Percentiles rank a stretch among this genome's conserved stretches.
phyloP scores from a whole-genome alignment of 2,888 invertebrate species.

The Spilosoma lubricipeda region DNA sequence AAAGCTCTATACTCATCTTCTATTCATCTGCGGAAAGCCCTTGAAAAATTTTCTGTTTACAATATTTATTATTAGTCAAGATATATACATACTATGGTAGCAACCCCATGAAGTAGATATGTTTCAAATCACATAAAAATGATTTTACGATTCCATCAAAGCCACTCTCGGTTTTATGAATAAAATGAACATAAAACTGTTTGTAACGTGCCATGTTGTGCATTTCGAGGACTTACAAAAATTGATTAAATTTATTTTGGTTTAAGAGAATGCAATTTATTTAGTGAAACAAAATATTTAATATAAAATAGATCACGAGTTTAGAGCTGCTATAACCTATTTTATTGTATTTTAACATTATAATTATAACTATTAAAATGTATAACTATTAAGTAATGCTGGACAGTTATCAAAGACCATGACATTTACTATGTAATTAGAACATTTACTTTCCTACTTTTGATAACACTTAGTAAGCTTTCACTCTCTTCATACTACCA shows the following conservation, averaged over 20 bases:
- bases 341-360: no score
- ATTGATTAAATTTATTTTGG: slow-evolving; percentile 16
- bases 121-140: slow-evolving; percentile 78
- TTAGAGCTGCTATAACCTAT: no score
- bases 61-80: background rate
- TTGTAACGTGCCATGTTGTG: slow-evolving; percentile 56
- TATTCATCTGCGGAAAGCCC: background rate
- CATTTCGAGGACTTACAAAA: slow-evolving; percentile 41
- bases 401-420: background rate
- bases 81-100: slow-evolving; percentile 69
- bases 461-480: background rate
- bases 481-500: background rate
- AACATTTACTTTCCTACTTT: background rate
- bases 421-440: background rate
- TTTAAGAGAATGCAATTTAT: background rate
- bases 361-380: no score
- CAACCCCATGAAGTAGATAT: slow-evolving; percentile 70
- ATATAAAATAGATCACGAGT: background rate
- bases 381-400: background rate
- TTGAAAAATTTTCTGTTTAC: background rate
- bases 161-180: slow-evolving; percentile 73
- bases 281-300: background rate
- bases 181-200: slow-evolving; percentile 72
- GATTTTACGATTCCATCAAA: slow-evolving; percentile 80
- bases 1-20: background rate